Conservation (phyloP, 53 echinoderm and acorn worm species). For the Echinarachnius parma region DNA sequence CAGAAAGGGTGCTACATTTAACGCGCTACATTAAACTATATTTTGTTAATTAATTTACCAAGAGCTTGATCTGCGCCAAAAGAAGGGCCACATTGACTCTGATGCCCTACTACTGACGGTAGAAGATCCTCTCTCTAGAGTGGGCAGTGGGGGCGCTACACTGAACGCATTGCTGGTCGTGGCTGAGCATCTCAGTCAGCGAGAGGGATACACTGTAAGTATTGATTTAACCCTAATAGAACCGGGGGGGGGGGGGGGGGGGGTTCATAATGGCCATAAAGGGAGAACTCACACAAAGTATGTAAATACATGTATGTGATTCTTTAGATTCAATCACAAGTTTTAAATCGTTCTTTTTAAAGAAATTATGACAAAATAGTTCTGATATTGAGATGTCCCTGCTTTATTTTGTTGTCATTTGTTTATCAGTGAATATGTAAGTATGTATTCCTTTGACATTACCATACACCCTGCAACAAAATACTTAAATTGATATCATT, state of each 20-base stretch:
- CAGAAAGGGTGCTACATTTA: neutral
- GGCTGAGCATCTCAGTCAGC: conserved; percentile 90
- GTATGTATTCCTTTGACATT: no score
- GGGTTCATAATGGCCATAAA: neutral
- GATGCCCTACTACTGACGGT: conserved; percentile 75
- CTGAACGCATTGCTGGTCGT: conserved; percentile 93
- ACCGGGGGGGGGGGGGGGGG: no score
- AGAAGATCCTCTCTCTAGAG: conserved; percentile 78
- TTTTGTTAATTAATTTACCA: neutral
- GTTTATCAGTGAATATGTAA: no score
- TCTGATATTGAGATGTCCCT: no score
- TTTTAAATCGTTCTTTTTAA: no score
- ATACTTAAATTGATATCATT: no score
- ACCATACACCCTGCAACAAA: no score
- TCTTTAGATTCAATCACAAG: no score
- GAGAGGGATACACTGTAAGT: conserved; percentile 78
- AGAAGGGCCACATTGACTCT: conserved; percentile 71
- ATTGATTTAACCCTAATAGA: neutral
- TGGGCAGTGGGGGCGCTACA: conserved; percentile 98
- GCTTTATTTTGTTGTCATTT: no score
- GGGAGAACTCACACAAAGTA: no score
- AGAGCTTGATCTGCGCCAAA: conserved; percentile 86
- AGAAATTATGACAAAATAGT: no score
- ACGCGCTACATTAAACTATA: neutral
- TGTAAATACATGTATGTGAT: no score